Base-by-base conservation (phyloP, 2,888 invertebrate genomes). In the Sinopyrophorus schimmeli region DNA sequence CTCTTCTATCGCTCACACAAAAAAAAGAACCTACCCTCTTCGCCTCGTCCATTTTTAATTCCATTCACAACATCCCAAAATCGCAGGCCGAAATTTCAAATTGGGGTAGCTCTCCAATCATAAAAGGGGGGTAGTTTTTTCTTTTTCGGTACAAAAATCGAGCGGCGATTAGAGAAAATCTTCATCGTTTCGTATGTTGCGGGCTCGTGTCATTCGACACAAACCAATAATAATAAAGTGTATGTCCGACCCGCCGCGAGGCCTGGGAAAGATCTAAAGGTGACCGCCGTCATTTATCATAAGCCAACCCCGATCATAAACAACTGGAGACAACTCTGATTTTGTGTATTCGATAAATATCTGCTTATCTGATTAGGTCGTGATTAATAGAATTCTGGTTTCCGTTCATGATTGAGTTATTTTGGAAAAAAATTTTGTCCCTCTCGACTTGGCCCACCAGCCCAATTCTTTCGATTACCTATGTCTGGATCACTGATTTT, bases 241-340 rank as follows among this genome's bases (percentile, higher is more conserved):
- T n/a, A n/a, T 42, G 46, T 47, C 42, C 46, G 35, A 42, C 46
- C 46, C 31, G 42, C 47, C 37, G 50, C 40, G 50, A 52, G 42
- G 41, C 51, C 47, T 52, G 47, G 51, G 50, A 47, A 52, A 52
- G 47, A 47, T 52, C 51, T 52, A 35, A 48, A 51, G 49, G 54
- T 47, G 54, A 31, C 54, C 54, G 52, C 51, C 52, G 43, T 52
- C 54, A 55, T 55, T 55, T 48, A 52, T 55, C 54, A 55, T 55
- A 55, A 49, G 47, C 39, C 54, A 44, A 52, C 54, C 54, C 52
- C 35, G 54, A 52, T 47, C 47, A 37, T 55, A 52, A 55, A 55
- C 52, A 52, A 52, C 52, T 46, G 51, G 52, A 52, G 53, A 53
- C 53, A 53, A 42, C 42, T 41, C 46, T 41, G 51, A 52, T 52